Percentiles rank a stretch among this genome's conserved stretches.
Conservation (phyloP, 37 sponge, comb jelly and placozoan genomes). For the Chondrilla cf. caribensis region DNA sequence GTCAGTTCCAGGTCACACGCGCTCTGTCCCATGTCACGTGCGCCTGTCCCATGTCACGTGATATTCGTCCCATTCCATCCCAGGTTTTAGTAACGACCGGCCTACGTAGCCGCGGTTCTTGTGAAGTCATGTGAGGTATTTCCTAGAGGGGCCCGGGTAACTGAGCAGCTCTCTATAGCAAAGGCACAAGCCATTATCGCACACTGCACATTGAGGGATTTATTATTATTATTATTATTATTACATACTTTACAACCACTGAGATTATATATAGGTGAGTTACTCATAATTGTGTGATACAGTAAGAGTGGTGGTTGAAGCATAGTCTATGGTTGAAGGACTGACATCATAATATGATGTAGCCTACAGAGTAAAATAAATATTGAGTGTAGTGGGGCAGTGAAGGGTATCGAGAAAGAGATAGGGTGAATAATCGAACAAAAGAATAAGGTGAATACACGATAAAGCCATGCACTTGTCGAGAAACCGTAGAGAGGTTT, state of each 20-base stretch:
- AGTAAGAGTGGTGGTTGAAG: background rate
- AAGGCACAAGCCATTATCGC: background rate
- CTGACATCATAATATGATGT: too few species aligned
- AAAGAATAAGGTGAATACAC: too few species aligned
- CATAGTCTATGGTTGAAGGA: background rate
- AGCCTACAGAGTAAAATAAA: too few species aligned
- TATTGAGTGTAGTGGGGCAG: background rate
- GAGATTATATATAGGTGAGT: background rate
- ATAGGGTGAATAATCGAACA: background rate
- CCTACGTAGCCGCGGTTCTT: too few species aligned
- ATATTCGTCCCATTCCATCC: constrained; percentile 12
- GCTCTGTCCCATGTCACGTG: background rate
- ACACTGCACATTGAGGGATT: too few species aligned
- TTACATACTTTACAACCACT: background rate
- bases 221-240: too few species aligned
- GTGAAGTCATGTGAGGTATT: too few species aligned
- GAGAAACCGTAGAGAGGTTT: too few species aligned
- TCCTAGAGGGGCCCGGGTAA: background rate
- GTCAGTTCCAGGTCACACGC: too few species aligned
- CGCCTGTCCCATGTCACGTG: background rate
- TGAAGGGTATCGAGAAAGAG: background rate
- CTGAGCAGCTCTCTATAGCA: background rate
- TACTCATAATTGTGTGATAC: background rate
- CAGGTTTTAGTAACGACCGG: constrained; percentile 1
- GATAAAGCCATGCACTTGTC: too few species aligned